Evolutionary conservation across 2,888 invertebrate species (phyloP), one percentile per base, ranked within the genome.

Genomic region (Pinctada fucata): DNA sequence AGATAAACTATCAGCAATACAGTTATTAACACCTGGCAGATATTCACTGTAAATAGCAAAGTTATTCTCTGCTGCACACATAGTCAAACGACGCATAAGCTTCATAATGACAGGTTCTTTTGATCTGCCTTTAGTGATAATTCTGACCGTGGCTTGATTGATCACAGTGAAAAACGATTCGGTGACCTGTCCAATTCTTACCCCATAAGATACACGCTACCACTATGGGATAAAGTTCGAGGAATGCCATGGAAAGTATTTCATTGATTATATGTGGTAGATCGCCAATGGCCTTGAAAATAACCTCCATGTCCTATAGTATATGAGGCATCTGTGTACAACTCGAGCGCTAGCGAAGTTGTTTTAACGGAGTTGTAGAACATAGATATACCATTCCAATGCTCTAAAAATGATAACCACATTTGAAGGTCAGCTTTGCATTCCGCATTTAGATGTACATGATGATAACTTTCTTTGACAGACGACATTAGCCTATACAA

Each of bases 161-260:
- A 72, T 82, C 78, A 73, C 78, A 78, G 31, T 78, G 67, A 50
- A 82, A 80, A 8, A 72, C n/a, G 13, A 82, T 78, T 63, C 78
- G 67, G 49, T 80, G 78, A 3, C 50, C 16, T 31, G 50, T 45
- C 82, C 79, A 80, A 16, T 31, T 13, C 6, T 65, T 6, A 6
- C 65, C 8, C 8, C 65, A 65, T 65, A 65, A n/a, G 6, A 65
- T 13, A n/a, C 31, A 16, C 16, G 10, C 8, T 31, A 65, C 2
- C 5, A 65, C 13, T 13, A 65, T 65, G 6, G 65, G 65, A n/a
- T 63, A 79, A 1, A 79, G 52, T 65, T 79, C 76, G 13, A 76
- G n/a, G 51, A 75, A 75, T 0, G 80, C 75, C 78, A 80, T 80
- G 3, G 78, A 78, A 3, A 72, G 2, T n/a, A 66, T 13, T 2